phyloP scores from a whole-genome alignment of 1,140 invertebrate species.

The Atta cephalotes region DNA sequence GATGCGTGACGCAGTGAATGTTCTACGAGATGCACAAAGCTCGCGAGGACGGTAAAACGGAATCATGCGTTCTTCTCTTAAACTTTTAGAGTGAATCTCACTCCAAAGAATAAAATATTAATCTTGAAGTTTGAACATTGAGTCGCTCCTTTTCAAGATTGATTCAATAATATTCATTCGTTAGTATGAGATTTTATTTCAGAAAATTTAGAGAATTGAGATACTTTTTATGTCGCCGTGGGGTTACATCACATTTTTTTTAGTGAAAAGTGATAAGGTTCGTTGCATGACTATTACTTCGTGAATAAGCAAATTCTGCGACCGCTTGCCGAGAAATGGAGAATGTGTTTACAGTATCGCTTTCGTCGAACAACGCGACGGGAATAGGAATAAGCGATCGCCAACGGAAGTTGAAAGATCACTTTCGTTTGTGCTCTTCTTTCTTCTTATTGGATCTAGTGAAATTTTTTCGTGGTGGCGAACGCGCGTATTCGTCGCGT shows the following conservation, averaged over 20 bases:
- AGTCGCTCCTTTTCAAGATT: too few relatives aligned
- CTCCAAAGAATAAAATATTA: too few relatives aligned
- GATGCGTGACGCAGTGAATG: background rate
- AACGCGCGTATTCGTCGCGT: constrained; percentile 31
- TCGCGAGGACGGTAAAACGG: background rate
- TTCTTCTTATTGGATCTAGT: background rate
- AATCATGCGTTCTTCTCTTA: background rate
- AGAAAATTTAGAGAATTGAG: too few relatives aligned
- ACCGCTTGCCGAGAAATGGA: constrained; percentile 57
- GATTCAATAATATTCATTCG: too few relatives aligned
- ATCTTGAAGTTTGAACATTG: too few relatives aligned
- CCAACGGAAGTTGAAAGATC: constrained; percentile 68
- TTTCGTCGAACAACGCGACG: constrained; percentile 71
- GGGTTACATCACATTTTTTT: constrained; percentile 50
- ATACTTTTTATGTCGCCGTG: background rate
- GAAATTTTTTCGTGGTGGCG: constrained; percentile 55
- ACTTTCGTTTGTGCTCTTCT: constrained; percentile 79
- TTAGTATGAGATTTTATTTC: too few relatives aligned
- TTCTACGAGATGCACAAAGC: background rate
- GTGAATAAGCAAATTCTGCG: constrained; percentile 70
- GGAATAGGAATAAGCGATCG: constrained; percentile 69
- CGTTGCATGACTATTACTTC: constrained; percentile 20
- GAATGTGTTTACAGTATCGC: constrained; percentile 70
- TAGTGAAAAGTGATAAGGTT: constrained; percentile 31
- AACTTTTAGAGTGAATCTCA: too few relatives aligned